Percentiles rank a stretch among this genome's conserved stretches.
Conservation (phyloP, 2,113 vertebrate species). For the Nerophis ophidion region DNA sequence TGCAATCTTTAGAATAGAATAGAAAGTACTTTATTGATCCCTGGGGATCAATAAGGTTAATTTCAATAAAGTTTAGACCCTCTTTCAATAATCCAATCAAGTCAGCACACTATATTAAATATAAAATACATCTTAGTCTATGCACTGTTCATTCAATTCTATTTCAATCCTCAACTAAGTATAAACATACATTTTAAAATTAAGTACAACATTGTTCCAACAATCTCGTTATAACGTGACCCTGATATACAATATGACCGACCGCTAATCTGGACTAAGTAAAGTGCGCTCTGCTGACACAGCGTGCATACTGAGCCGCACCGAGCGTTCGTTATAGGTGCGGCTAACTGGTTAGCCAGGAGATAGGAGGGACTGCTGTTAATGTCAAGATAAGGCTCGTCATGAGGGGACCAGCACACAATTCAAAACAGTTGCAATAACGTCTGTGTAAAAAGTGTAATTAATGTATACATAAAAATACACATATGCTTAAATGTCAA, state of each 20-base stretch:
- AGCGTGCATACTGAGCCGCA: constrained; percentile 16
- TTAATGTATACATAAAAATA: not conserved
- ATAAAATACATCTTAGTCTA: too few species aligned
- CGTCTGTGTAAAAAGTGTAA: not conserved
- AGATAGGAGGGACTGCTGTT: constrained; percentile 15
- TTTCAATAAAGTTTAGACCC: too few species aligned
- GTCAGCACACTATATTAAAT: too few species aligned
- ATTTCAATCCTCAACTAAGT: too few species aligned
- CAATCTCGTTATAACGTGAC: constrained; percentile 21
- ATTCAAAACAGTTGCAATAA: constrained; percentile 10
- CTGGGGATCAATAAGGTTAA: too few species aligned
- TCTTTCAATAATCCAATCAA: too few species aligned
- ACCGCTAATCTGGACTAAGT: constrained; percentile 39
- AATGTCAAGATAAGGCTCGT: constrained; percentile 26
- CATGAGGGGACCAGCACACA: not conserved
- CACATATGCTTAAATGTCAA: too few species aligned
- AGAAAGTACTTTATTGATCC: too few species aligned
- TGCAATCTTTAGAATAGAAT: too few species aligned
- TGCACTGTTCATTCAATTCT: too few species aligned
- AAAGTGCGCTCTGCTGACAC: constrained; percentile 37
- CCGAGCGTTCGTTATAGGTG: constrained; percentile 22
- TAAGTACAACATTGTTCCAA: not conserved
- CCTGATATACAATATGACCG: not conserved
- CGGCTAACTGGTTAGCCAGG: constrained; percentile 13
- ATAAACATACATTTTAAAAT: too few species aligned